Evolutionary conservation across 2,113 vertebrate genomes (phyloP), one percentile per base, ranked within the genome.

Genomic region (Anolis sagrei): DNA sequence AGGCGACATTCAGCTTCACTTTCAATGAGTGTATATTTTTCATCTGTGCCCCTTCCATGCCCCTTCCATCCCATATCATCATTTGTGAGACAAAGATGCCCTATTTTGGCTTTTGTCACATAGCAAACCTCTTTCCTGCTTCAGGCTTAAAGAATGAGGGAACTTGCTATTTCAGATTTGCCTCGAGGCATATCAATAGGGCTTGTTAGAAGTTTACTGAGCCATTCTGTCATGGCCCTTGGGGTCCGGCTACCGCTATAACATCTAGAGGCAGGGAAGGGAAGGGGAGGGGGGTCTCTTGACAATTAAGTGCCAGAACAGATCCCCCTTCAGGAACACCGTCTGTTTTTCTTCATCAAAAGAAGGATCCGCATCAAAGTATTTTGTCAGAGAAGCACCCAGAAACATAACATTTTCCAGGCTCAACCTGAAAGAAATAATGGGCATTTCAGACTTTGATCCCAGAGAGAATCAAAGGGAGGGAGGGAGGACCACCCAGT

Each of bases 241-340:
- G 36, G 29, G 76, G 16, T 61, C 14, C 16, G 54, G 14, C 27
- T 44, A 11, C 36, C 13, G 11, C 64, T 66, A 36, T 82, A 74
- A 44, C 39, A n/a, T 19, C 7, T 21, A 36, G 7, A 10, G 51
- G n/a, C 64, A 19, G 34, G 32, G 18, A 4, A 19, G 34, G 32
- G 18, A 4, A 39, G 27, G 18, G 69, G 8, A 2, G 2, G 58
- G 1, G 11, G 6, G 9, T 75, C 72, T 23, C 58, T 75, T 83
- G 72, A 62, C 72, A 76, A 32, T 48, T 36, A 76, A 64, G 36
- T 49, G 82, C 58, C 72, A 49, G 27, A 83, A 83, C 54, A 83
- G 75, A 83, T 29, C 23, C 72, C 80, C 54, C 39, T 32, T 23
- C 58, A 49, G 66, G 27, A 44, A 32, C 19, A 34, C 48, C 66